Evolutionary conservation across 1,140 invertebrate genomes (phyloP), one percentile per base, ranked within the genome.

Genomic region (Drosophila paulistorum): DNA sequence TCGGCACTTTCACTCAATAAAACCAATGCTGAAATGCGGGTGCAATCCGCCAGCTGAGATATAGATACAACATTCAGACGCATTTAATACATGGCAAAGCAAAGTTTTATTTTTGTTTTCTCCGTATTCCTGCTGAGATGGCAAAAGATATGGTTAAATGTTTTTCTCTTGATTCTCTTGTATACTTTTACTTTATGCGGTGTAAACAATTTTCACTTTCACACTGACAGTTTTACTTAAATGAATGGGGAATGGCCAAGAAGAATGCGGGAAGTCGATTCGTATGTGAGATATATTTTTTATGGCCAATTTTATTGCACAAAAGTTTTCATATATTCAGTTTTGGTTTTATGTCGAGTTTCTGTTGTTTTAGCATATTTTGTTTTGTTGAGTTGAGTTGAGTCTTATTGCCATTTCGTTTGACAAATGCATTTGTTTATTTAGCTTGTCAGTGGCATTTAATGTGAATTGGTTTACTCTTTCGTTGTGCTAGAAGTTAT

Each of bases 1-100:
- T 74, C 71, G 60, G 80, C 84, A 89, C 83, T 87, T 89, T 84
- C 74, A 74, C 81, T 83, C 63, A 63, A 65, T 51, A 17, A 23
- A 51, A 51, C 17, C 17, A 9, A 65, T 59, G 60, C 57, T 64
- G 73, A 57, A 59, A 65, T 64, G 57, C 45, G 59, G 61, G 62
- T 58, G 55, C 45, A 62, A 67, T 26, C 60, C 82, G 75, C 67
- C 74, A 65, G 48, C 66, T 62, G 48, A 58, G 71, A 79, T 78
- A 75, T 71, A 51, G 45, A 51, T 51, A 51, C 3, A 51, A 51
- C 45, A 51, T 51, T 77, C 68, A 73, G 70, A 83, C 68, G 77
- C 83, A 89, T 83, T 87, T 83, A 87, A 77, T 77, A 89, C 76
- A 68, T 74, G 48, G 39, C 17, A 17, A 64, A 58, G 39, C 42